phyloP scores from a whole-genome alignment of 2,888 invertebrate species.

The Nasonovia ribisnigri region DNA sequence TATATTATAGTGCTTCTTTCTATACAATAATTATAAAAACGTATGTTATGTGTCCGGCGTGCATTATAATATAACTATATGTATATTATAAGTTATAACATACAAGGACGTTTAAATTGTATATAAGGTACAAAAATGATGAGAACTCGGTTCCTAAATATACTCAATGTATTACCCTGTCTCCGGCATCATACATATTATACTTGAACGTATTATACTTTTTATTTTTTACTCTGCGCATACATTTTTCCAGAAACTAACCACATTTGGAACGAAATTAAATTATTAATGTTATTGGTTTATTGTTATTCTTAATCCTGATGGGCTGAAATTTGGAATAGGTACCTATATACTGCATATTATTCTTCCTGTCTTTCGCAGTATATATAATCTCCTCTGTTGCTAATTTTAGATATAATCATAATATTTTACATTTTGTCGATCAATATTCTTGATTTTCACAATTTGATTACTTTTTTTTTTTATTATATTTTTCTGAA shows the following conservation, averaged over 20 bases:
- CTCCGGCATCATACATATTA: background rate
- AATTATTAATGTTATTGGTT: background rate
- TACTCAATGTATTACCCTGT: background rate
- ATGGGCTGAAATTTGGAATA: too few species aligned
- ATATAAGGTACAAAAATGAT: background rate
- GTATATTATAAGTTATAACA: background rate
- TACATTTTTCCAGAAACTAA: background rate
- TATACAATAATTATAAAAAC: background rate
- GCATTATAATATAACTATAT: background rate
- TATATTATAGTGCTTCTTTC: background rate
- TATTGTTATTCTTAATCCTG: background rate
- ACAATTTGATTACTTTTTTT: background rate
- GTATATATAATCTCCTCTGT: background rate
- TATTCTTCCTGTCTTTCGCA: background rate
- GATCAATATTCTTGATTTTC: background rate
- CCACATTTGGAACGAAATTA: background rate
- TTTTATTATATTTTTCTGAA: too few species aligned
- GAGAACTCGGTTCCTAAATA: background rate
- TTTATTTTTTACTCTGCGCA: background rate
- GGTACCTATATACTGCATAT: background rate
- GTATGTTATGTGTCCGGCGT: background rate
- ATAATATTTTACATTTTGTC: background rate
- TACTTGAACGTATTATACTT: too few species aligned
- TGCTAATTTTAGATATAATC: background rate
- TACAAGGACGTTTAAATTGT: background rate